Evolutionary conservation across 37 sponge, comb jelly and placozoan genomes (phyloP).

Genomic region (Ephydatia muelleri): DNA sequence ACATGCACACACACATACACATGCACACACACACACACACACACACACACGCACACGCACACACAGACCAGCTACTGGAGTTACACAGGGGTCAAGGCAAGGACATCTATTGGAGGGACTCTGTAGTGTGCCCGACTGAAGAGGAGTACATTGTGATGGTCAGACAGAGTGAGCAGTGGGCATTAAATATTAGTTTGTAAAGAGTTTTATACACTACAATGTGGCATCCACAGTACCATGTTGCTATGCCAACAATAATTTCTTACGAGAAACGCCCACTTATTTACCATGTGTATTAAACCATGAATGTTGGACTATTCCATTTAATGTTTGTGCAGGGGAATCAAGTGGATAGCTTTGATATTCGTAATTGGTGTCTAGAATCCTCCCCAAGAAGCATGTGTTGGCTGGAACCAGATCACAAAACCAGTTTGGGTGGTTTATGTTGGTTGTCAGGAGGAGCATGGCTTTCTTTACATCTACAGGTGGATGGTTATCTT

Average conservation of each 20-base stretch:
- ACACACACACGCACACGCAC: neutral
- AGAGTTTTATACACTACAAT: neutral
- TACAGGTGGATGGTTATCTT: no score
- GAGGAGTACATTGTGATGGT: slow-evolving; percentile 94
- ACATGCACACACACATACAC: no score
- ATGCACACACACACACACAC: no score
- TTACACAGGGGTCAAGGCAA: slow-evolving; percentile 91
- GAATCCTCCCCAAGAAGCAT: no score
- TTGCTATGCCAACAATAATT: no score
- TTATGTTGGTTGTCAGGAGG: no score
- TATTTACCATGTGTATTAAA: neutral
- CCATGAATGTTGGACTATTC: neutral
- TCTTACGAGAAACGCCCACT: neutral
- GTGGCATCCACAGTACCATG: neutral
- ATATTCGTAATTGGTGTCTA: no score
- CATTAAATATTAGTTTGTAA: neutral
- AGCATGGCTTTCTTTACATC: no score
- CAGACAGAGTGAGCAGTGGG: slow-evolving; percentile 61
- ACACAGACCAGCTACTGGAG: slow-evolving; percentile 73
- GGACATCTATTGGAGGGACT: slow-evolving; percentile 96
- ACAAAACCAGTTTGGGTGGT: no score
- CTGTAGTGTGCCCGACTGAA: slow-evolving; percentile 83
- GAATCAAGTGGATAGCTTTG: no score
- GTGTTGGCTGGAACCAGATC: no score
- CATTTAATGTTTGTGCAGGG: no score